These are phyloP conservation scores for Argyresthia albistria DNA, from an alignment of 2,888 invertebrate genomes.

Conservation along the genomic window DNA sequence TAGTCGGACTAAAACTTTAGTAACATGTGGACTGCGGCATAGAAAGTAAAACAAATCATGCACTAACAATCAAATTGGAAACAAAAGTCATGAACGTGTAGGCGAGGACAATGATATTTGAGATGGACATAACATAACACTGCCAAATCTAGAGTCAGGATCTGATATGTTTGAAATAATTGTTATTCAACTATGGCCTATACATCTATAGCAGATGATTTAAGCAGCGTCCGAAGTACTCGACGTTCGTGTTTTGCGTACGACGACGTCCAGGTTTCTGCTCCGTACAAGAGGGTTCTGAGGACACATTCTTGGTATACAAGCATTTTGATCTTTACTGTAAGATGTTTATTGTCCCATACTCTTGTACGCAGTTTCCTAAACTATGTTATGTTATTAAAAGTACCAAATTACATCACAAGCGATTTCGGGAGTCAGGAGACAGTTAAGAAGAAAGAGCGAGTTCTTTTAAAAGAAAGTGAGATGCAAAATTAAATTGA, in stretches of 20 bases:
- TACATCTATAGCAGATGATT: too few species aligned
- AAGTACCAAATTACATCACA: too few species aligned
- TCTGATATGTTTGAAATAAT: too few species aligned
- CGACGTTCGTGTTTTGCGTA: background rate
- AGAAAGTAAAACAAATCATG: background rate
- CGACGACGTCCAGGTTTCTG: background rate
- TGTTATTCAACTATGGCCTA: too few species aligned
- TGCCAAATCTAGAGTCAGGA: too few species aligned
- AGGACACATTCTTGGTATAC: background rate
- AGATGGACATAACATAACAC: too few species aligned
- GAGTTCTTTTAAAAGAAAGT: conserved; percentile 45
- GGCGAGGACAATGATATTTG: too few species aligned
- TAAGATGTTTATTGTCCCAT: background rate
- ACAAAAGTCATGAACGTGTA: background rate
- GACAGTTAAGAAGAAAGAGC: background rate
- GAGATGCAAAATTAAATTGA: conserved; percentile 21
- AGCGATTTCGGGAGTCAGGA: too few species aligned
- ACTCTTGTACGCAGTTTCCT: background rate
- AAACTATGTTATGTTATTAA: too few species aligned
- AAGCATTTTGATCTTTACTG: background rate
- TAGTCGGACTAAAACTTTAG: background rate
- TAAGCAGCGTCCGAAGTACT: too few species aligned
- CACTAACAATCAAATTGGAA: background rate
- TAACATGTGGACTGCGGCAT: background rate
- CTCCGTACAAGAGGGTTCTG: background rate